Conservation (phyloP, 2,888 invertebrate species). For the Nemapogon koenigi region DNA sequence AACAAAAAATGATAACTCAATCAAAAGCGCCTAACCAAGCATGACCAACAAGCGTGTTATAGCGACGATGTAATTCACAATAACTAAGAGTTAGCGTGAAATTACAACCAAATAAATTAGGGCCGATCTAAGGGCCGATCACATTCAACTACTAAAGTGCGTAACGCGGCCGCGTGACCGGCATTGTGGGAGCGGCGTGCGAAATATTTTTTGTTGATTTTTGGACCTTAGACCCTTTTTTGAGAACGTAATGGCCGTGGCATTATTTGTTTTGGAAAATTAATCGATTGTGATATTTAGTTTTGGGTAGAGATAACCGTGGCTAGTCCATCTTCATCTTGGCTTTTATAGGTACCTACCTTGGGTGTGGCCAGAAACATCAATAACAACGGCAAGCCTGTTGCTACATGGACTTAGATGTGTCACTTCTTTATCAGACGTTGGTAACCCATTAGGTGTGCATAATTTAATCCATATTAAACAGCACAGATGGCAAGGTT, state of each 20-base stretch:
- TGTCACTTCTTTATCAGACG: no score
- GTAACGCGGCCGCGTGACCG: constrained; percentile 50
- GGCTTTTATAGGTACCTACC: no score
- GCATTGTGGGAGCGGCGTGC: constrained; percentile 39
- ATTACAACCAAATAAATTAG: constrained; percentile 51
- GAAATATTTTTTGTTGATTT: constrained; percentile 55
- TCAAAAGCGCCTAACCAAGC: constrained; percentile 38
- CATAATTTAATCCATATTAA: no score
- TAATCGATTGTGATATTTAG: constrained; percentile 44
- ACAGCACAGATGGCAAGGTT: no score
- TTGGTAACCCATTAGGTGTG: no score
- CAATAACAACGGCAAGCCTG: no score
- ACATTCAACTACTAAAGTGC: constrained; percentile 33
- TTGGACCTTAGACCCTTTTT: constrained; percentile 30
- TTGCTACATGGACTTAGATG: no score
- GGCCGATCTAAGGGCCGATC: no score
- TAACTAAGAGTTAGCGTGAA: constrained; percentile 54
- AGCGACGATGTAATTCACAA: constrained; percentile 49
- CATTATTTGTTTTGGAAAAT: constrained; percentile 29
- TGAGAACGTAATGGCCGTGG: constrained; percentile 24
- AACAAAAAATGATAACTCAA: constrained; percentile 42
- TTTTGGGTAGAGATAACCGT: no score
- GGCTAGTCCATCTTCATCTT: no score
- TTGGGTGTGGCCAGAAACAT: no score
- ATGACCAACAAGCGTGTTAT: constrained; percentile 48